Conservation (phyloP, 1,140 invertebrate species). For the Bombyx mori region DNA sequence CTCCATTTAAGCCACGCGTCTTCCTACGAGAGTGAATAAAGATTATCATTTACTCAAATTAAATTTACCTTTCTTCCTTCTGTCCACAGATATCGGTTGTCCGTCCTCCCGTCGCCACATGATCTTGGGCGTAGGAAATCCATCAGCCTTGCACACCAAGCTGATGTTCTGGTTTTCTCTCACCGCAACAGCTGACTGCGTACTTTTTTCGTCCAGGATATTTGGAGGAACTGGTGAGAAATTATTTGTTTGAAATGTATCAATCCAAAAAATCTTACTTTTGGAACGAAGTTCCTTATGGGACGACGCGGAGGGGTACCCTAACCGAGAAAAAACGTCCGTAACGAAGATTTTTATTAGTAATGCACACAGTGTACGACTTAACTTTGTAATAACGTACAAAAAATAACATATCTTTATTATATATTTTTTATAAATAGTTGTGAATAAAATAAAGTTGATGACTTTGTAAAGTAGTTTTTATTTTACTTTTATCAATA, state of each 20-base stretch:
- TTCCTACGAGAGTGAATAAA: too few species aligned
- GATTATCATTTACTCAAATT: too few species aligned
- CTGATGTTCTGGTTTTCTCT: constrained; percentile 92
- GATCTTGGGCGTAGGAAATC: constrained; percentile 89
- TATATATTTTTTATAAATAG: constrained; percentile 1
- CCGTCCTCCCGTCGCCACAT: constrained; percentile 93
- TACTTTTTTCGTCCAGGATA: constrained; percentile 87
- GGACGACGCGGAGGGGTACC: too few species aligned
- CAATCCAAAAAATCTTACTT: neutral
- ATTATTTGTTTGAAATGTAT: neutral
- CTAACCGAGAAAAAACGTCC: too few species aligned
- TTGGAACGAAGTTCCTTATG: too few species aligned
- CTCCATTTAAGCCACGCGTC: too few species aligned
- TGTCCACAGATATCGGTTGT: constrained; percentile 84
- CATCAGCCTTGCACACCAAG: constrained; percentile 89
- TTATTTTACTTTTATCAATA: too few species aligned
- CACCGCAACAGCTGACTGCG: constrained; percentile 89
- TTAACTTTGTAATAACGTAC: too few species aligned
- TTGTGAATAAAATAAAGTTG: too few species aligned
- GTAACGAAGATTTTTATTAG: too few species aligned
- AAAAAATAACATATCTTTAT: constrained; percentile 7
- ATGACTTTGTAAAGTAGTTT: too few species aligned
- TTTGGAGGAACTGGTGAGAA: constrained; percentile 84
- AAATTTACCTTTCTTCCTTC: constrained; percentile 82
- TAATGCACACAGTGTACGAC: too few species aligned